Base-by-base conservation (phyloP, 2,888 invertebrate species). In the Gymnoscelis rufifasciata region DNA sequence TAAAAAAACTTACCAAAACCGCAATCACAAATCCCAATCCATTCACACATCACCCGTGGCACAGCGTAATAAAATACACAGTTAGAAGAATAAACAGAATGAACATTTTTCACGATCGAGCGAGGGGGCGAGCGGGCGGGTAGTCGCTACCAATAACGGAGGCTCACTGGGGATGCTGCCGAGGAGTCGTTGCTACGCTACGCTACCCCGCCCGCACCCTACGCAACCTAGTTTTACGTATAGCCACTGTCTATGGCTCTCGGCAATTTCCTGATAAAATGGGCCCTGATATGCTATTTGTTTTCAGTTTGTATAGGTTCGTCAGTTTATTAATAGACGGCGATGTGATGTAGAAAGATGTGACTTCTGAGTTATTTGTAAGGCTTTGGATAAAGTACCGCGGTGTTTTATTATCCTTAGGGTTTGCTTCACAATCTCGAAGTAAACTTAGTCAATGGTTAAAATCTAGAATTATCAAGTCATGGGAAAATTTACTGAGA, bases 101-200 rank as follows among this genome's bases (percentile, higher is more conserved):
- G 56, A 88, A 88, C 87, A 88, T 88, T 68, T 67, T 50, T n/a
- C 19, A 51, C 56, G 56, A 57, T 47, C 62, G 56, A 33, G 55
- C 42, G 41, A 47, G 55, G 56, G 53, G 54, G 42, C 55, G 49
- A 65, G 67, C 69, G 70, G 81, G 63, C 77, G 67, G 74, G 46
- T 60, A 70, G 57, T 60, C 52, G 58, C 75, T 74, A 62, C 63
- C 57, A 71, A 63, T 68, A 68, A 73, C 73, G n/a, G n/a, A n/a
- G n/a, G n/a, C 68, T 73, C 67, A 87, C 87, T 87, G 86, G 82
- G 87, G 87, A 88, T 84, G 86, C 87, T 86, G 86, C 54, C 54
- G 1, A 2, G 7, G 36, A 36, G 39, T 28, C 57, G 87, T 88
- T 88, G 87, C 87, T 84, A 84, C 68, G 87, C 78, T 84, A 88